Percentiles rank a stretch among this genome's conserved stretches.
Evolutionary conservation across 2,888 invertebrate species (phyloP).

Genomic region (Bugulina stolonifera): DNA sequence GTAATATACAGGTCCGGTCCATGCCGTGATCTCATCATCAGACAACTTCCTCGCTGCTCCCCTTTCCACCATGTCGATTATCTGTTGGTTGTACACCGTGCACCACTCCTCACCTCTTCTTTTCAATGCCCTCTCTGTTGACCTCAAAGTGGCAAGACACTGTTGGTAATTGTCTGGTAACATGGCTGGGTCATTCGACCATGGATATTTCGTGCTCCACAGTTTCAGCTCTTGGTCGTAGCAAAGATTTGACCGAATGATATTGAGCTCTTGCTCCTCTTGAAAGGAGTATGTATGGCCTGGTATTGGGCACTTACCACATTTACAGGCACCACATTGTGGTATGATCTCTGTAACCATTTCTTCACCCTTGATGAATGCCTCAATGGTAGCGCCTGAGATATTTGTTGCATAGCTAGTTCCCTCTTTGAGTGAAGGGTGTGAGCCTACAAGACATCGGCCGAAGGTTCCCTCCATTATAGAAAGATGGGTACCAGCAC

Average conservation of each 20-base stretch:
- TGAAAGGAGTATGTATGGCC: constrained; percentile 28
- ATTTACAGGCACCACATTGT: constrained; percentile 25
- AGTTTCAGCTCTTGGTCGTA: constrained; percentile 16
- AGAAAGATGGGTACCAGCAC: neutral
- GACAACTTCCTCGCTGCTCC: neutral
- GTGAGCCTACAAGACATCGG: neutral
- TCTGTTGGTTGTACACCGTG: neutral
- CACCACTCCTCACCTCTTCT: constrained; percentile 10
- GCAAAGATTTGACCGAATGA: constrained; percentile 23
- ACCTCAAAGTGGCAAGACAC: constrained; percentile 16
- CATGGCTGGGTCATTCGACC: constrained; percentile 13
- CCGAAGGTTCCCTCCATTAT: neutral
- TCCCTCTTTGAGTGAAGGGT: neutral
- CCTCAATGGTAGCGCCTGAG: neutral
- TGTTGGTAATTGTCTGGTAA: constrained; percentile 27
- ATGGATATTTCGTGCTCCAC: constrained; percentile 28
- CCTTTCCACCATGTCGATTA: neutral
- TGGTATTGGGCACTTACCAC: constrained; percentile 27
- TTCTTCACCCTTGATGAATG: constrained; percentile 27
- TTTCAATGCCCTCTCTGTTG: constrained; percentile 20
- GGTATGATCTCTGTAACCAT: constrained; percentile 18
- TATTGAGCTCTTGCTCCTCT: constrained; percentile 28
- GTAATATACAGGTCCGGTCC: neutral
- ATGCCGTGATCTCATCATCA: neutral
- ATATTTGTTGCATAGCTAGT: neutral